These are phyloP conservation scores for Philereme vetulata DNA, from an alignment of 2,888 invertebrate genomes.

Conservation along the genomic window DNA sequence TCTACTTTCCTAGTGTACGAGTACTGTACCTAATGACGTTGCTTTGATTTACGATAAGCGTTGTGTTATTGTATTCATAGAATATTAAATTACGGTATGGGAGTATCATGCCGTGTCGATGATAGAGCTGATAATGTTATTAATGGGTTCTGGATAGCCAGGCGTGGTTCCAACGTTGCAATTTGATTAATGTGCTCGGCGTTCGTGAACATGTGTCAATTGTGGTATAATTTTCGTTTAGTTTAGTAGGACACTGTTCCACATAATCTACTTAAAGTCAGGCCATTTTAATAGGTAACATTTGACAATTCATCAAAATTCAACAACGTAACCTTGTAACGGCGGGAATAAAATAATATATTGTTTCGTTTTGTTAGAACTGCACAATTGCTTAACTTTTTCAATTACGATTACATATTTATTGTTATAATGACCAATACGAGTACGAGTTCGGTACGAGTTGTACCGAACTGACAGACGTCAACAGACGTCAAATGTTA, in stretches of 20 bases:
- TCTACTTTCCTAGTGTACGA: slow-evolving; percentile 49
- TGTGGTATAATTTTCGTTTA: slow-evolving; percentile 3
- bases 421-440: no score
- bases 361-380: no score
- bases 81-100: slow-evolving; percentile 39
- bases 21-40: slow-evolving; percentile 52
- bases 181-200: slow-evolving; percentile 32
- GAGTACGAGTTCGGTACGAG: no score
- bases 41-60: slow-evolving; percentile 62
- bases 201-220: slow-evolving; percentile 4
- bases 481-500: no score
- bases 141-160: slow-evolving; percentile 34
- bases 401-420: no score
- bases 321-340: no score
- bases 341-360: no score
- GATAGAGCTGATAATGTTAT: slow-evolving; percentile 39
- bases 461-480: no score
- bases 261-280: no score
- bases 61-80: slow-evolving; percentile 44
- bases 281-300: no score
- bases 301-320: no score
- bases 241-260: not conserved
- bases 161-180: slow-evolving; percentile 33
- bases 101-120: slow-evolving; percentile 38
- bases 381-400: no score